A percentile compares a stretch with the other conserved stretches of the same genome.
Conservation (phyloP, 2,888 invertebrate species). For the Calameuta pallipes region DNA sequence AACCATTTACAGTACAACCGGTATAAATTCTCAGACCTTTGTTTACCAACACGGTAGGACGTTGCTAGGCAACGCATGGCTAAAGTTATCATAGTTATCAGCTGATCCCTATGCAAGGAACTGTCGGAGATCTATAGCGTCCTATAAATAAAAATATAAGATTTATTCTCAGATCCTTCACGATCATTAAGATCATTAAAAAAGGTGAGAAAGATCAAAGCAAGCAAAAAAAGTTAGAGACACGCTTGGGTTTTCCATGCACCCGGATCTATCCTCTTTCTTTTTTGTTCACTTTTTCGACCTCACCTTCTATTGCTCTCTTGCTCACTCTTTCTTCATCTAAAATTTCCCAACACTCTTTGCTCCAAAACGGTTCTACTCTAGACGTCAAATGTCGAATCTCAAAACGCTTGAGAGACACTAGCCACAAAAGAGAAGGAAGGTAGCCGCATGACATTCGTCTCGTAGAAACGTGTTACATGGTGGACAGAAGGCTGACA, state of each 20-base stretch:
- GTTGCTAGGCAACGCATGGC: neutral
- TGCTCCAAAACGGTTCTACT: neutral
- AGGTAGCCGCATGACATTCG: neutral
- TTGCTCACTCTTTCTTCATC: neutral
- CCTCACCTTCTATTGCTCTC: constrained; percentile 43
- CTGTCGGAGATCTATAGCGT: neutral
- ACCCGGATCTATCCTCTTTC: constrained; percentile 23
- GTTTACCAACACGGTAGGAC: neutral
- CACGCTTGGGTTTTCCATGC: constrained; percentile 48
- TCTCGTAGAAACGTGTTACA: neutral
- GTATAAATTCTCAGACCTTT: neutral
- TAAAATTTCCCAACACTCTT: neutral
- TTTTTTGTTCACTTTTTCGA: constrained; percentile 18
- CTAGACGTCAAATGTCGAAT: neutral
- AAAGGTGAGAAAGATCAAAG: neutral
- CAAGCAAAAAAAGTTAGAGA: neutral
- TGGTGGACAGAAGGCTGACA: neutral
- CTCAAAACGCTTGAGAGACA: neutral
- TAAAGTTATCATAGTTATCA: neutral
- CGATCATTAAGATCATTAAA: neutral
- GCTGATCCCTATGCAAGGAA: neutral
- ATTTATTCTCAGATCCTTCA: neutral
- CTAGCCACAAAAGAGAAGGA: neutral
- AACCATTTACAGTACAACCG: neutral
- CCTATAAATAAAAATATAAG: neutral